Evolutionary conservation across 2,797 vertebrate genomes (phyloP), one percentile per base, ranked within the genome.

Genomic region (Acanthornis magna): DNA sequence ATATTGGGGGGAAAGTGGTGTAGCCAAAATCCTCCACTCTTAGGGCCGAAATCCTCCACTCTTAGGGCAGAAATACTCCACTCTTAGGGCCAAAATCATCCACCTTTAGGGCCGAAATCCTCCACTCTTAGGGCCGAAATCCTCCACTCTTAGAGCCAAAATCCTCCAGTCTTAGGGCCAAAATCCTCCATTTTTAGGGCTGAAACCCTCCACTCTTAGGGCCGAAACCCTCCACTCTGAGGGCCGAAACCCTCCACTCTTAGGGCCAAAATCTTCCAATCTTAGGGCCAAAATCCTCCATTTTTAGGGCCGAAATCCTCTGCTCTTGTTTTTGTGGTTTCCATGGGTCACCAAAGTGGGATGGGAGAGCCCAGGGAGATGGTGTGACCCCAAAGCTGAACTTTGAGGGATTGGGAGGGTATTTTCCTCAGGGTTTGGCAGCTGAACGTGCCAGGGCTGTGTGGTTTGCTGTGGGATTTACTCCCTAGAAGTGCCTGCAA

Each of bases 401-500:
- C 43, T 29, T 5, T 13, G 75, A 30, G 45, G 50, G 32, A 5
- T 4, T 75, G 71, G 51, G 84, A 62, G 5, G 7, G 9, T 13
- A 1, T 63, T 87, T 89, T 29, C 7, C 45, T 73, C 34, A 7
- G 15, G 40, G 3, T 9, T 34, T 2, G 1, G 36, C 62, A 82
- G 32, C 60, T 50, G 55, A 54, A 7, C 2, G 12, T 13, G 13
- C 50, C 6, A 4, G 29, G 3, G 2, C 25, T 2, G 11, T 3
- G 32, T 11, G 5, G 19, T 48, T 88, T 25, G 3, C 71, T 47
- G 55, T 18, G 20, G 77, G 62, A 61, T 86, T 86, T 45, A 8
- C 23, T 79, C 55, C 17, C 1, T 47, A 18, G 27, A 61, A 63
- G 11, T 1, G 1, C 29, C n/a, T 36, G 17, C 70, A 65, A 2